A percentile compares a stretch with the other conserved stretches of the same genome.
Evolutionary conservation across 2,888 invertebrate species (phyloP).

Genomic region (Pandemis corylana): DNA sequence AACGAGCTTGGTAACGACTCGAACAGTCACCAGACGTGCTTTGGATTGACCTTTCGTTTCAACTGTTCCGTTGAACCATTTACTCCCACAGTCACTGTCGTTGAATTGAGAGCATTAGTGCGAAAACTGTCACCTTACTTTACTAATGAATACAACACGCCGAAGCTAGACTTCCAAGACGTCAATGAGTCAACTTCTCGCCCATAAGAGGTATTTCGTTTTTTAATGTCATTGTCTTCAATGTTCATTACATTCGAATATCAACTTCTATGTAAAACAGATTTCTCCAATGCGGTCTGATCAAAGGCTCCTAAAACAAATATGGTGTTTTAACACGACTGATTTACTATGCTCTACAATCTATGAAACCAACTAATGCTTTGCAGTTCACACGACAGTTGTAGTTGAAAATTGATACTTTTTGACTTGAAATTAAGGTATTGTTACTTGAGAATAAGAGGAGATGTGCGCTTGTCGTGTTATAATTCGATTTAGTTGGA

Average conservation of each 20-base stretch:
- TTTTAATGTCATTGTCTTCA: not conserved
- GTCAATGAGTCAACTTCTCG: not conserved
- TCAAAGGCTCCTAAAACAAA: constrained; percentile 66
- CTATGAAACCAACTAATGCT: constrained; percentile 49
- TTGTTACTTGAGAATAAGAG: constrained; percentile 43
- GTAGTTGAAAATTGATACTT: constrained; percentile 52
- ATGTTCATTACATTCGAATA: not conserved
- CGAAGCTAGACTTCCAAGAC: constrained; percentile 16
- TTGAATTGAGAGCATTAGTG: constrained; percentile 27
- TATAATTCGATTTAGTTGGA: constrained; percentile 78
- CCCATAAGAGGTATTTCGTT: not conserved
- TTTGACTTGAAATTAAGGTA: constrained; percentile 48
- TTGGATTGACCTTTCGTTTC: constrained; percentile 40
- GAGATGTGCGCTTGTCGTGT: constrained; percentile 51
- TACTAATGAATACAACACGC: constrained; percentile 31
- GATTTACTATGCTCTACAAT: constrained; percentile 65
- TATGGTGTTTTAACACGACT: constrained; percentile 64
- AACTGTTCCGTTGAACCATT: constrained; percentile 27
- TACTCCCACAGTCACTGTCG: constrained; percentile 16
- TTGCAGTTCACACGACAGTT: constrained; percentile 39
- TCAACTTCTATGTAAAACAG: constrained; percentile 18
- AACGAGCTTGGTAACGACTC: constrained; percentile 28
- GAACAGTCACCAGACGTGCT: constrained; percentile 23
- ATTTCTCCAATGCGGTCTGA: constrained; percentile 52
- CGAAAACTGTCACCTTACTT: constrained; percentile 26